Evolutionary conservation across 2,888 invertebrate species (phyloP).

Genomic region (Heliconius ismenius): DNA sequence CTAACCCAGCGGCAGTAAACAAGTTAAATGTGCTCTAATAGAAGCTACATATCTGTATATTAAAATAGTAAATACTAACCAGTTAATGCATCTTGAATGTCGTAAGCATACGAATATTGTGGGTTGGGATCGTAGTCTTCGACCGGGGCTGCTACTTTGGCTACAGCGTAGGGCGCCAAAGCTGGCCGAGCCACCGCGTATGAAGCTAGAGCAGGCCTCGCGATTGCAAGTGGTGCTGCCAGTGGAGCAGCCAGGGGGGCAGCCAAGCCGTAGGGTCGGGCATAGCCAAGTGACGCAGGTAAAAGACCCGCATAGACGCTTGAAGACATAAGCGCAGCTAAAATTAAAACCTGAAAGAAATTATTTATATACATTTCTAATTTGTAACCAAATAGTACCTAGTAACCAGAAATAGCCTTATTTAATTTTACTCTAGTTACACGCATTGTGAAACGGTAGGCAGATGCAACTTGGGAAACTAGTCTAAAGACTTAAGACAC

Average conservation of each 20-base stretch:
- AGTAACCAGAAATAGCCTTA: neutral
- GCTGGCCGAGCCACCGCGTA: slow-evolving; percentile 60
- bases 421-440: too few species aligned
- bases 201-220: slow-evolving; percentile 42
- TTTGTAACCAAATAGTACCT: too few species aligned
- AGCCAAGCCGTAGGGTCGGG: slow-evolving; percentile 54
- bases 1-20: neutral
- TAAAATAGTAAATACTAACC: slow-evolving; percentile 67
- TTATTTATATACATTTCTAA: too few species aligned
- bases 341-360: slow-evolving; percentile 58
- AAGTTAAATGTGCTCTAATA: neutral
- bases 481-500: too few species aligned
- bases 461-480: too few species aligned
- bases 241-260: slow-evolving; percentile 52
- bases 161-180: slow-evolving; percentile 55
- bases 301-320: slow-evolving; percentile 59
- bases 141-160: slow-evolving; percentile 70
- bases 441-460: neutral
- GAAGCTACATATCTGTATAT: neutral
- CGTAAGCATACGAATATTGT: slow-evolving; percentile 86
- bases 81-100: slow-evolving; percentile 85
- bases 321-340: slow-evolving; percentile 64
- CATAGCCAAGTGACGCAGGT: slow-evolving; percentile 61
- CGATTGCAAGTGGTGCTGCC: slow-evolving; percentile 52
- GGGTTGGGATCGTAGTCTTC: slow-evolving; percentile 84